Evolutionary conservation across 2,113 vertebrate genomes (phyloP), one percentile per base, ranked within the genome.

Genomic region (Mesembrinibis cayennensis): DNA sequence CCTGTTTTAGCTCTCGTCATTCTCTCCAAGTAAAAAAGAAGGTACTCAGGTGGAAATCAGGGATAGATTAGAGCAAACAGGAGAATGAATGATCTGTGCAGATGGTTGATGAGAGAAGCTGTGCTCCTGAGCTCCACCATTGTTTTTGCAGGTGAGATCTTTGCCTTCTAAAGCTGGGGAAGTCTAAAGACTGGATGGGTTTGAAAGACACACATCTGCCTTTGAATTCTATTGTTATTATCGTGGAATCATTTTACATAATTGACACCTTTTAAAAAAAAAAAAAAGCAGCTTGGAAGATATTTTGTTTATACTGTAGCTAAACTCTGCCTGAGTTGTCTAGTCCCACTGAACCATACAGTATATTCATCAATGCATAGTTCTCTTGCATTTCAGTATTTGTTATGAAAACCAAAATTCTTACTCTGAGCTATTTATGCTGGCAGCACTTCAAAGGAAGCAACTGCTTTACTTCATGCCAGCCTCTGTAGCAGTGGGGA

Each of bases 351-450:
- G 88, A 97, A 95, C 78, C 78, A 81, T 90, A 67, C 53, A 86
- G 67, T 90, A 74, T 87, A 91, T 95, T 90, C 74, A 89, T 95
- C 97, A 97, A 90, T 95, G 83, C 93, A 93, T 76, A 91, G 59
- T 79, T 95, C 77, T 95, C 74, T 94, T 95, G n/a, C 85, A 95
- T 97, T 97, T 97, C 95, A 89, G 77, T 90, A 82, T 97, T 95
- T 97, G 86, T 97, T 98, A 95, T 97, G 96, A 96, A 95, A 97
- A 95, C 76, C 62, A 87, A 93, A 96, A 95, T 95, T 95, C 95
- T 95, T 95, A 97, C 95, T 97, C 82, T 81, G 70, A 96, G 94
- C 89, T 98, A 96, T 97, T 97, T 97, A 91, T 83, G 73, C 93
- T 98, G 97, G 97, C 97, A 97, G 21, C 6, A 2, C 95, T 95